Percentiles rank a stretch among this genome's conserved stretches.
Evolutionary conservation across 2,113 vertebrate genomes (phyloP).

Genomic region (Sorex fumeus): DNA sequence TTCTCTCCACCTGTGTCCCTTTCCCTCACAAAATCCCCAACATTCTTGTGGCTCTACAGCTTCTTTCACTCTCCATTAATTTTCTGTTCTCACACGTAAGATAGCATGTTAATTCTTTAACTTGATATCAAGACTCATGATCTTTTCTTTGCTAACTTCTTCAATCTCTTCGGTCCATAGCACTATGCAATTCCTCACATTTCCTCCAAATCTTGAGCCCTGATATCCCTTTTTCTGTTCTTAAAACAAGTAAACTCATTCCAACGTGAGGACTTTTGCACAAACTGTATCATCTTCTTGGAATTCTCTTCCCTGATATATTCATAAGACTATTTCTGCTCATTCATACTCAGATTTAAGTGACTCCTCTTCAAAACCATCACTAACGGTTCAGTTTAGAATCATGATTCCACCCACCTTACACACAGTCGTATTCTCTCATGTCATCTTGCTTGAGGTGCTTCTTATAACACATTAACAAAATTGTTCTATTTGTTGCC

Average conservation of each 20-base stretch:
- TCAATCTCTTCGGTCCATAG: not conserved
- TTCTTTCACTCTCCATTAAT: not conserved
- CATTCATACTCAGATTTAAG: not conserved
- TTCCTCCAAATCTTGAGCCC: not conserved
- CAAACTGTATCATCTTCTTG: not conserved
- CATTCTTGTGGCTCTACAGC: not conserved
- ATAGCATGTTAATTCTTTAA: not conserved
- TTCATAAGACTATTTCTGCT: not conserved
- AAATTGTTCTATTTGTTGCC: not conserved
- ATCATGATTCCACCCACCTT: not conserved
- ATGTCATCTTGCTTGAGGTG: not conserved
- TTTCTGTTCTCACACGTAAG: not conserved
- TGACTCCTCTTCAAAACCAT: not conserved
- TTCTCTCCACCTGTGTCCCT: not conserved
- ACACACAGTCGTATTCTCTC: not conserved
- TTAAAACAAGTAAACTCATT: not conserved
- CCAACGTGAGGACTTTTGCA: not conserved
- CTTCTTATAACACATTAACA: not conserved
- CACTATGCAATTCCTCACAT: rapidly evolving
- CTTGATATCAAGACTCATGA: not conserved
- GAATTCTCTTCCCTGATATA: not conserved
- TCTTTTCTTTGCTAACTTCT: not conserved
- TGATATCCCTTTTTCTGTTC: not conserved
- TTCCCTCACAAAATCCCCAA: not conserved
- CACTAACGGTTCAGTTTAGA: not conserved